Conservation (phyloP, 1,140 invertebrate genomes). For the Cecropterus lyciades region DNA sequence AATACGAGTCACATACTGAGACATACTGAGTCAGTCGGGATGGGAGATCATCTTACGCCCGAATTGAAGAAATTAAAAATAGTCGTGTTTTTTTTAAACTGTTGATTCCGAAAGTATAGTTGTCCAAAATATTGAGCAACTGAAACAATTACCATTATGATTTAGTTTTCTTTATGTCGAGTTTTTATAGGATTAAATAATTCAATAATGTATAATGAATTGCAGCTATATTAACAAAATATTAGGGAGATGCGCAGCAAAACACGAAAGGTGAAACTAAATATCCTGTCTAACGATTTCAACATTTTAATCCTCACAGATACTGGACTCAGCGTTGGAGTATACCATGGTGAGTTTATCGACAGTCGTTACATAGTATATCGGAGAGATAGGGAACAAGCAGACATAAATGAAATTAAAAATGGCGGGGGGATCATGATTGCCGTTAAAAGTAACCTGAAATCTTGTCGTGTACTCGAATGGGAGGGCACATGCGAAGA, state of each 20-base stretch:
- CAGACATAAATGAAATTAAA: background rate
- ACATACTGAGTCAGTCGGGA: too few relatives aligned
- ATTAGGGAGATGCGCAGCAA: too few relatives aligned
- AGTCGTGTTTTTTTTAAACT: constrained; percentile 37
- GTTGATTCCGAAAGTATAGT: constrained; percentile 27
- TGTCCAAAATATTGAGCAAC: constrained; percentile 19
- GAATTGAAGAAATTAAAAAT: constrained; percentile 28
- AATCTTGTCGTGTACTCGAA: background rate
- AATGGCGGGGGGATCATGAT: constrained; percentile 4
- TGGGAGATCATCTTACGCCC: constrained; percentile 35
- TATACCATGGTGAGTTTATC: constrained; percentile 14
- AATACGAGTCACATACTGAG: constrained; percentile 17
- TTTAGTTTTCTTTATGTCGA: background rate
- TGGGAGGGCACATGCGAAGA: constrained; percentile 13
- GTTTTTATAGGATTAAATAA: background rate
- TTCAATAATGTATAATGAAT: background rate
- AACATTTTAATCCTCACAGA: too few relatives aligned
- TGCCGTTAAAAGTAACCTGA: background rate
- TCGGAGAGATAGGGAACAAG: constrained; percentile 8
- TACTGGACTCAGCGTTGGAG: background rate
- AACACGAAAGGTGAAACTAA: too few relatives aligned
- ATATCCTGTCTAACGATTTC: background rate
- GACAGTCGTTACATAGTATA: too few relatives aligned
- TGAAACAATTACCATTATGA: background rate
- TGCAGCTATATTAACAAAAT: constrained; percentile 23